phyloP scores from a whole-genome alignment of 2,797 vertebrate genomes.

The Propithecus perrieri region DNA sequence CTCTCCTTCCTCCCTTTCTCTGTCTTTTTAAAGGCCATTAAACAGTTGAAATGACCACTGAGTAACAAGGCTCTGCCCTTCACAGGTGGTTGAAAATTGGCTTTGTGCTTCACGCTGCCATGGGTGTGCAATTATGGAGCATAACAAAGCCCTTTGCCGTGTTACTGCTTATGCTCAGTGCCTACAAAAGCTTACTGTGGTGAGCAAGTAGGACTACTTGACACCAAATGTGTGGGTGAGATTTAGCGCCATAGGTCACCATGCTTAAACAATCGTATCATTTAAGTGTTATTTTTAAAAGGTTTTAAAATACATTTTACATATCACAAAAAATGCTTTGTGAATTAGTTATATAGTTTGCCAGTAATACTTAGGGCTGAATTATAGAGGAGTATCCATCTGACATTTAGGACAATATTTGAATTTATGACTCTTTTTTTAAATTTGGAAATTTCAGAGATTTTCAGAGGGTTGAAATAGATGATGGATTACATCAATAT shows the following conservation, averaged over 20 bases:
- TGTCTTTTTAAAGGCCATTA: background rate
- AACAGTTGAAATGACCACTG: background rate
- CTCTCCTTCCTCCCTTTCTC: background rate
- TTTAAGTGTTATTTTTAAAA: constrained; percentile 45
- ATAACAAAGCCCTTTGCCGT: background rate
- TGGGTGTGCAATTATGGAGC: background rate
- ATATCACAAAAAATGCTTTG: constrained; percentile 38
- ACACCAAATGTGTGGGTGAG: constrained; percentile 6
- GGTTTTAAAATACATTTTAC: constrained; percentile 14
- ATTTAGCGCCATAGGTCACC: background rate
- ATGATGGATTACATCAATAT: background rate
- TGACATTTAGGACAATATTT: constrained; percentile 17
- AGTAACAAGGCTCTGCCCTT: background rate
- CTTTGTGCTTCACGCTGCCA: background rate
- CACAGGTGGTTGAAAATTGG: background rate
- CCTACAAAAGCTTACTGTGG: background rate
- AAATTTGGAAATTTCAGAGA: background rate
- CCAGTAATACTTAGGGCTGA: background rate
- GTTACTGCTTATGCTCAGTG: background rate
- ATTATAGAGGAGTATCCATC: background rate
- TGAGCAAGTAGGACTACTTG: background rate
- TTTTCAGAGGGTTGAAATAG: constrained; percentile 23
- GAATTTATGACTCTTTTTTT: constrained; percentile 19
- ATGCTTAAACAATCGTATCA: background rate
- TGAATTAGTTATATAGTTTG: background rate